Conservation (phyloP, 2,113 vertebrate genomes). For the Lepisosteus osseus region DNA sequence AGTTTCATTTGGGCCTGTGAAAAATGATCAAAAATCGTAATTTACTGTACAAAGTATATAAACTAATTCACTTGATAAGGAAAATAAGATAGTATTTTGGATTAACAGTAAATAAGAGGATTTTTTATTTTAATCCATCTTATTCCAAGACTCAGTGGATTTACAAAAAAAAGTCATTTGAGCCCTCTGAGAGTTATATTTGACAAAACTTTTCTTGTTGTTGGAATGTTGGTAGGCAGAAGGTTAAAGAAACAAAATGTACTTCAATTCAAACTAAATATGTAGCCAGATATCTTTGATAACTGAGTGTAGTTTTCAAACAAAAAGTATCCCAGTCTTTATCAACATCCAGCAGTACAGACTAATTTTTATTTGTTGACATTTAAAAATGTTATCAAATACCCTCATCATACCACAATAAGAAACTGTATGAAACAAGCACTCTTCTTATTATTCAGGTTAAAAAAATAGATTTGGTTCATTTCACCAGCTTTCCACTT, state of each 20-base stretch:
- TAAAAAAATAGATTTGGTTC: slow-evolving; percentile 51
- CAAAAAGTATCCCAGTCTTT: slow-evolving; percentile 37
- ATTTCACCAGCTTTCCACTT: slow-evolving; percentile 35
- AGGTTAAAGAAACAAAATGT: slow-evolving; percentile 30
- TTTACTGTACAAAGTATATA: too few species aligned
- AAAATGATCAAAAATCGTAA: too few species aligned
- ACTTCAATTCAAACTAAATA: slow-evolving; percentile 26
- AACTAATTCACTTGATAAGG: too few species aligned
- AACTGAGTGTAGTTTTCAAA: slow-evolving; percentile 41
- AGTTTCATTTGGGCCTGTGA: too few species aligned
- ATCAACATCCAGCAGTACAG: slow-evolving; percentile 54
- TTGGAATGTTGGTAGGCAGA: slow-evolving; percentile 8
- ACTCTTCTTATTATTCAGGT: slow-evolving; percentile 52
- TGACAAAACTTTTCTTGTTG: background rate
- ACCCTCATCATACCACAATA: slow-evolving; percentile 52
- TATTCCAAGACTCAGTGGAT: too few species aligned
- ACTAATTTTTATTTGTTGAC: slow-evolving; percentile 60
- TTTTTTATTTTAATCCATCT: too few species aligned
- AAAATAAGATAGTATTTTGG: too few species aligned
- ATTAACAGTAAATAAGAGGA: too few species aligned
- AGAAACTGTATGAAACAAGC: slow-evolving; percentile 48
- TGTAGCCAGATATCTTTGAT: slow-evolving; percentile 40
- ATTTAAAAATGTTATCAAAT: slow-evolving; percentile 45
- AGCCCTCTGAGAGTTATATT: background rate
- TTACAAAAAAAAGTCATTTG: background rate